Percentiles rank a stretch among this genome's conserved stretches.
Conservation (phyloP, 2,797 vertebrate species). For the Enteromius radiatus region DNA sequence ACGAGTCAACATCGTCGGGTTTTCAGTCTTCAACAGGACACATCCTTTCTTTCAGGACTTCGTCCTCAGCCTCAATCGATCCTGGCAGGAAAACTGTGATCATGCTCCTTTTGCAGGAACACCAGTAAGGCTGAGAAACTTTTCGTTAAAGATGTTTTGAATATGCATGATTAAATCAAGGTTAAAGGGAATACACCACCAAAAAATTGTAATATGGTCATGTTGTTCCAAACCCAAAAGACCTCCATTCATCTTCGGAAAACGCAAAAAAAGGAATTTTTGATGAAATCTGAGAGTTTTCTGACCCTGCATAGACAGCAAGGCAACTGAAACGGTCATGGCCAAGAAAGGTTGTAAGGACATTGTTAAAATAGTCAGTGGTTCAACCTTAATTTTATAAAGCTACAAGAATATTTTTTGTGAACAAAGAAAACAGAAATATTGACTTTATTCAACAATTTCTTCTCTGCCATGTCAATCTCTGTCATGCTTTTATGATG, state of each 20-base stretch:
- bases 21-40: conserved; percentile 96
- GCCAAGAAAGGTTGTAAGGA: background rate
- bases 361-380: background rate
- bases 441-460: background rate
- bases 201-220: background rate
- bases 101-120: conserved; percentile 93
- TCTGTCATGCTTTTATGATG: background rate
- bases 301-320: background rate
- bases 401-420: background rate
- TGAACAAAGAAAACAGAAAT: background rate
- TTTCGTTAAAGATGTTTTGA: conserved; percentile 1
- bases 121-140: conserved; percentile 80
- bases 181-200: background rate
- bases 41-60: conserved; percentile 97
- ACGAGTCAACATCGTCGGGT: conserved; percentile 93
- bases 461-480: background rate
- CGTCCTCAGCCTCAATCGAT: conserved; percentile 94
- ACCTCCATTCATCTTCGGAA: background rate
- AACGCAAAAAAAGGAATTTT: background rate
- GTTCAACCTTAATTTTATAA: background rate
- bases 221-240: background rate
- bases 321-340: background rate
- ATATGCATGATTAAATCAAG: background rate
- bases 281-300: background rate
- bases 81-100: conserved; percentile 99